A percentile compares a stretch with the other conserved stretches of the same genome.
Conservation (phyloP, 1,140 invertebrate genomes). For the Meloidogyne hapla region DNA sequence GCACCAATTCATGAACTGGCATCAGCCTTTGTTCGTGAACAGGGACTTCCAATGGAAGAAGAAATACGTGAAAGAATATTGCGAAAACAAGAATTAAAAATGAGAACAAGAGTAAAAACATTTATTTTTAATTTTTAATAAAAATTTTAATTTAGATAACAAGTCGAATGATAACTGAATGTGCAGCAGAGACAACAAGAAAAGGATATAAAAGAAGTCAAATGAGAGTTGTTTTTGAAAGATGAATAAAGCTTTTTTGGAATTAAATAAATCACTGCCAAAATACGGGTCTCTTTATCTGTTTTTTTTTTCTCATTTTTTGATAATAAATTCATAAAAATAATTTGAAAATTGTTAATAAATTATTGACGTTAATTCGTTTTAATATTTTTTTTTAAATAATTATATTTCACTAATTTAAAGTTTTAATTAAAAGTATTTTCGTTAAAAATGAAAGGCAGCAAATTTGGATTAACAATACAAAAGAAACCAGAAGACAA, state of each 20-base stretch:
- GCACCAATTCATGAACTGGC: slow-evolving; percentile 34
- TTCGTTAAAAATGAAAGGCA: slow-evolving; percentile 14
- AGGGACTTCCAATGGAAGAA: slow-evolving; percentile 35
- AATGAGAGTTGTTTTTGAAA: background rate
- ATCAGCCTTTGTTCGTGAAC: slow-evolving; percentile 35
- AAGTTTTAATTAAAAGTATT: slow-evolving; percentile 7
- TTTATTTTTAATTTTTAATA: slow-evolving; percentile 3
- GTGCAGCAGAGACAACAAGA: background rate
- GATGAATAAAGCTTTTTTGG: background rate
- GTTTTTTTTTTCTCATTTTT: background rate
- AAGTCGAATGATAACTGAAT: slow-evolving; percentile 7
- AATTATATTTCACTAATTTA: background rate
- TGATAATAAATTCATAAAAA: background rate
- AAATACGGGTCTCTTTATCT: slow-evolving; percentile 3
- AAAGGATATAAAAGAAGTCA: background rate
- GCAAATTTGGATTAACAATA: slow-evolving; percentile 21
- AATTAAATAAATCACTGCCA: background rate
- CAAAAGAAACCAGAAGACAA: slow-evolving; percentile 1
- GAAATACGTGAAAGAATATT: slow-evolving; percentile 26
- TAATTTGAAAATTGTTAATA: background rate
- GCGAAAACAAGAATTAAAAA: slow-evolving; percentile 33
- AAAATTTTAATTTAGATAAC: background rate
- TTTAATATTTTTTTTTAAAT: background rate
- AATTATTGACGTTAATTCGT: background rate
- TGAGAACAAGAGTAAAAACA: slow-evolving; percentile 23